These are phyloP conservation scores for Lanius collurio DNA, from an alignment of 2,113 vertebrate species.

Conservation along the genomic window DNA sequence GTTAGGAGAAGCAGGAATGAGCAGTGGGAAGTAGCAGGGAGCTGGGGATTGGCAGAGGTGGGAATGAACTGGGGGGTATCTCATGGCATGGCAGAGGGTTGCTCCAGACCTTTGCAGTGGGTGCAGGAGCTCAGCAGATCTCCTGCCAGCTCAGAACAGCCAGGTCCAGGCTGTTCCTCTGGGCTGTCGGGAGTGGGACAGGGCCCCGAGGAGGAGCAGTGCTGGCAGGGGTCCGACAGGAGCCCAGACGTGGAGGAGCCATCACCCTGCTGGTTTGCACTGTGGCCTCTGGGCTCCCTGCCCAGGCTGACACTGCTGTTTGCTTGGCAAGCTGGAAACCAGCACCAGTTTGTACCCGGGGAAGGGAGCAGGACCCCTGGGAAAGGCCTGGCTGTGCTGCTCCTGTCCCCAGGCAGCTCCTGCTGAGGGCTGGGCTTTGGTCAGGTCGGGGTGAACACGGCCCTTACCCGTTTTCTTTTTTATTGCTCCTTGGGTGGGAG, in stretches of 20 bases:
- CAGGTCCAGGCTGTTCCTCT: background rate
- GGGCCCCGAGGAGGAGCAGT: background rate
- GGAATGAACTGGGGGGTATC: background rate
- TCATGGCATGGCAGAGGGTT: background rate
- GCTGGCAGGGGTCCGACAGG: background rate
- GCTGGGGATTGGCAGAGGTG: background rate
- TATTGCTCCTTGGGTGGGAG: no score
- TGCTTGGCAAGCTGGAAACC: background rate
- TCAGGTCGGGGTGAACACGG: background rate
- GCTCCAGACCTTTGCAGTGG: background rate
- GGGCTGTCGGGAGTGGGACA: background rate
- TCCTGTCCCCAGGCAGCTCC: no score
- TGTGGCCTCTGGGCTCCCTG: background rate
- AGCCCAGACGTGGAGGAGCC: background rate
- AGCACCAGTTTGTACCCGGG: rapidly evolving
- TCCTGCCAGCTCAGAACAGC: background rate
- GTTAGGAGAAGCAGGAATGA: background rate
- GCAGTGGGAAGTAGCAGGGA: background rate
- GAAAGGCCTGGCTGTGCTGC: background rate
- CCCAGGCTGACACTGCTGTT: background rate
- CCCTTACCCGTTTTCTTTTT: rapidly evolving
- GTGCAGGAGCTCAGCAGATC: background rate
- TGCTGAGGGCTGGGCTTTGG: background rate
- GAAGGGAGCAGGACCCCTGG: background rate
- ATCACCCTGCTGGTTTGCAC: background rate